Conservation (phyloP, 2,113 vertebrate species). For the Oreochromis tanganicae region DNA sequence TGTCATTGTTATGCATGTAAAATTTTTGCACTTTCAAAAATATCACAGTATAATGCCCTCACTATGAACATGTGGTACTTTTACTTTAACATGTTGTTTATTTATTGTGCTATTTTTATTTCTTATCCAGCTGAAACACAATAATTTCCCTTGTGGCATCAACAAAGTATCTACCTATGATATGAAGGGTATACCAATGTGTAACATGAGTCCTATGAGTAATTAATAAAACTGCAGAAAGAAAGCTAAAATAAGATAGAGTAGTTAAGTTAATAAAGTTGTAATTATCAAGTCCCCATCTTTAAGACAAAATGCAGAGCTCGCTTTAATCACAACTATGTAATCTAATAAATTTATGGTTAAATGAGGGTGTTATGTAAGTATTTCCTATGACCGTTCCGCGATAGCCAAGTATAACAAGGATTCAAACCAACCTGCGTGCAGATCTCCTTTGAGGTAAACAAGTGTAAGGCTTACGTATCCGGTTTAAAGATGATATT, state of each 20-base stretch:
- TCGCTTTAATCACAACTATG: neutral
- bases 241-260: fast-evolving
- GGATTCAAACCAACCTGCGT: neutral
- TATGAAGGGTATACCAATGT: neutral
- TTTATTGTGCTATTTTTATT: neutral
- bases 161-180: neutral
- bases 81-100: neutral
- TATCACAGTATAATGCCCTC: neutral
- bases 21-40: neutral
- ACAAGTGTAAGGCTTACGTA: neutral
- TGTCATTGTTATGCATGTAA: neutral
- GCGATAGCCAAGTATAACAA: fast-evolving
- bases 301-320: neutral
- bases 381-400: neutral
- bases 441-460: neutral
- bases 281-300: neutral
- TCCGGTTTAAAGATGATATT: neutral
- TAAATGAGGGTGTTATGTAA: neutral
- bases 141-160: neutral
- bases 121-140: neutral
- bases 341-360: neutral
- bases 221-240: neutral
- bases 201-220: neutral
- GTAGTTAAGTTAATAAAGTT: neutral
- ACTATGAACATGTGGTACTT: neutral